These are phyloP conservation scores for Chelonus insularis DNA, from an alignment of 1,140 invertebrate genomes.

Conservation along the genomic window DNA sequence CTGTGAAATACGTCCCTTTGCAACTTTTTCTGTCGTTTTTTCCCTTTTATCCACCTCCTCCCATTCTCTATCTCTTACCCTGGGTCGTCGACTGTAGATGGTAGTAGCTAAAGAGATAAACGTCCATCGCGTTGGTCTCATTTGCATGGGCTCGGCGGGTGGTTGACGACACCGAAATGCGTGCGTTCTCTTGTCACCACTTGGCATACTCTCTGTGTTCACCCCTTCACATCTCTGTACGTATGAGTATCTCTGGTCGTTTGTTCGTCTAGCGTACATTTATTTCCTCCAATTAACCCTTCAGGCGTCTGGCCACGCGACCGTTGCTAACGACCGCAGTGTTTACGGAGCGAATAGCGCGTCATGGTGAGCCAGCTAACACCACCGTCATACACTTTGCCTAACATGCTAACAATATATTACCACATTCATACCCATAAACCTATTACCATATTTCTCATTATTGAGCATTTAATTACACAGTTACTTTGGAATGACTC, in stretches of 20 bases:
- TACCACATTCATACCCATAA: too few relatives aligned
- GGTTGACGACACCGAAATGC: conserved; percentile 30
- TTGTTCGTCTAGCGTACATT: conserved; percentile 47
- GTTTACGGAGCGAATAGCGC: conserved; percentile 48
- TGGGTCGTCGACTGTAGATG: not conserved
- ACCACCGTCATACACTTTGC: not conserved
- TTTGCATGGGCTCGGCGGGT: conserved; percentile 48
- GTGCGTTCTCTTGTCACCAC: conserved; percentile 12
- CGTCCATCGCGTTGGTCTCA: conserved; percentile 34
- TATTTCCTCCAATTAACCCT: conserved; percentile 61
- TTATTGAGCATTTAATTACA: too few relatives aligned
- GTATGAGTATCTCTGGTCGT: conserved; percentile 17
- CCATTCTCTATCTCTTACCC: conserved; percentile 10
- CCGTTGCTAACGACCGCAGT: conserved; percentile 55
- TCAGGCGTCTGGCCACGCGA: conserved; percentile 54
- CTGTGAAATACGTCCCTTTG: conserved; percentile 26
- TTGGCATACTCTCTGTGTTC: not conserved
- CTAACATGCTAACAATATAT: too few relatives aligned
- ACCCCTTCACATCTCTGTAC: not conserved
- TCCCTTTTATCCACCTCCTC: conserved; percentile 28
- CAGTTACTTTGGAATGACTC: too few relatives aligned
- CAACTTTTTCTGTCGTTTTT: conserved; percentile 26
- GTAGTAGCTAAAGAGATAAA: conserved; percentile 37
- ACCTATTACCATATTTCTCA: too few relatives aligned
- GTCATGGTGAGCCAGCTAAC: conserved; percentile 30